These are phyloP conservation scores for Campylorhamphus procurvoides DNA, from an alignment of 2,113 vertebrate genomes.

Conservation along the genomic window DNA sequence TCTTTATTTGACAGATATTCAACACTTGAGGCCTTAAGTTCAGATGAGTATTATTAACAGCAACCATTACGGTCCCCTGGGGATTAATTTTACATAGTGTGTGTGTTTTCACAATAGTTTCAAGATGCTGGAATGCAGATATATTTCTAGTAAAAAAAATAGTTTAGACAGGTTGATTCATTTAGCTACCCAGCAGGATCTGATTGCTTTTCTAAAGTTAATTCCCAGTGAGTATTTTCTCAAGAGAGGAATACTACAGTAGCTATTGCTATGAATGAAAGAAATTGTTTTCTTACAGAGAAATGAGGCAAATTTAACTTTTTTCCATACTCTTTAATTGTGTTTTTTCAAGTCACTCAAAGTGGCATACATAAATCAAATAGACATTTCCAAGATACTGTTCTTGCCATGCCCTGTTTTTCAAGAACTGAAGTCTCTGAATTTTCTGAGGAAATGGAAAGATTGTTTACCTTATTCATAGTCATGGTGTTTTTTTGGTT, in stretches of 20 bases:
- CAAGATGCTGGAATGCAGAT: slow-evolving; percentile 70
- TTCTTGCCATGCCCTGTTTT: neutral
- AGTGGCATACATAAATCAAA: neutral
- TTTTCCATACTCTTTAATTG: neutral
- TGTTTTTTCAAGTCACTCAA: neutral
- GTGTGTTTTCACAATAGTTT: slow-evolving; percentile 63
- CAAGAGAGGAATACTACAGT: neutral
- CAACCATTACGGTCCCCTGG: slow-evolving; percentile 49
- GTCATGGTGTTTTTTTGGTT: neutral
- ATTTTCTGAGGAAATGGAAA: slow-evolving; percentile 8
- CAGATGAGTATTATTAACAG: slow-evolving; percentile 66
- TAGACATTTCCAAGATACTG: neutral
- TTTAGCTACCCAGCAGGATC: slow-evolving; percentile 64
- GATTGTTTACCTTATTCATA: neutral
- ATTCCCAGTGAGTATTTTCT: slow-evolving; percentile 54
- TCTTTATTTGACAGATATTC: slow-evolving; percentile 64
- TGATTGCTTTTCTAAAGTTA: slow-evolving; percentile 68
- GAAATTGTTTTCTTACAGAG: neutral
- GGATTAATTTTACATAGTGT: slow-evolving; percentile 63
- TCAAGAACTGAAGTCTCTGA: neutral
- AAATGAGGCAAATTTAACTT: neutral
- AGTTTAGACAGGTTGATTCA: slow-evolving; percentile 72
- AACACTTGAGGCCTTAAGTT: slow-evolving; percentile 51
- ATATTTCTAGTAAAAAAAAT: slow-evolving; percentile 57
- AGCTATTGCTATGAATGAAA: neutral